Evolutionary conservation across 2,797 vertebrate genomes (phyloP), one percentile per base, ranked within the genome.

Genomic region (Micropoecilia bifurca): DNA sequence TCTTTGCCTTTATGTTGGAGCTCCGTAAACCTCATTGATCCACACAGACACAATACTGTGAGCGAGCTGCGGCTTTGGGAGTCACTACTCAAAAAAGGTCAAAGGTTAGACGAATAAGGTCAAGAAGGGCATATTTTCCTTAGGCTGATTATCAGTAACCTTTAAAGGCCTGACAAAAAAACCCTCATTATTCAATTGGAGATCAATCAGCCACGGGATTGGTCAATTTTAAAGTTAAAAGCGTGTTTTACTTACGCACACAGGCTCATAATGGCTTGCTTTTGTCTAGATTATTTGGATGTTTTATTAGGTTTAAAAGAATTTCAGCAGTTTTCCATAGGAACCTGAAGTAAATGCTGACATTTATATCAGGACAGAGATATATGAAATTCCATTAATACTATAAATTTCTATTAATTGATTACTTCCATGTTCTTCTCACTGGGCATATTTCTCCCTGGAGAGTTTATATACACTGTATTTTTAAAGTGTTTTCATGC

Each of bases 31-130:
- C 12, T 50, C 55, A 76, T 74, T 75, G 76, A 77, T 82, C 63
- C 22, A 61, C 50, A 76, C 73, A 74, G 48, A 85, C 50, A 82
- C 72, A 78, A 72, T 43, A 25, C 25, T 43, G 14, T 16, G 7
- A 50, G 22, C 36, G 6, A 48, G 18, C 41, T 36, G 46, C n/a
- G 57, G 59, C 45, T 80, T 85, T 57, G 66, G 72, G 36, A 79
- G 83, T 91, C 85, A 84, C 72, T 68, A 25, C 59, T 82, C 48
- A 76, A 79, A 79, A 78, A 41, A 75, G 82, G 85, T 93, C 83
- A 90, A 7, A 89, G 90, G 73, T 90, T 76, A 86, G 68, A 36
- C 79, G 89, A 89, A 84, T 91, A 76, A 79, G 87, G 91, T 90
- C 85, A 83, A 59, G 47, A 75, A 55, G 76, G 36, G 57, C 74